These are phyloP conservation scores for Eubasilissa splendida DNA, from an alignment of 2,888 invertebrate genomes.

Conservation along the genomic window DNA sequence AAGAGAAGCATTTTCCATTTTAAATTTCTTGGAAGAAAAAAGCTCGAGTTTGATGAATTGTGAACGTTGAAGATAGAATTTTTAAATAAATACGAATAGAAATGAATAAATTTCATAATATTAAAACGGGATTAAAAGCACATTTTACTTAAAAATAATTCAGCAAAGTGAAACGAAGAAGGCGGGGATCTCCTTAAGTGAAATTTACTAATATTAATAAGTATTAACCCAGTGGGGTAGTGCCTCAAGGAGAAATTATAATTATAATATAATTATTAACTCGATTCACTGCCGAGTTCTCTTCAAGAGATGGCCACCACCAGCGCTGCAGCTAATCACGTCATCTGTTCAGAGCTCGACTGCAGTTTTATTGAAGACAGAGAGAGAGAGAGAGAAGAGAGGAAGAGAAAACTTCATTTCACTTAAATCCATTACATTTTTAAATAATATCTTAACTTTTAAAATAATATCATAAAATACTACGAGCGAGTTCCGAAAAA, in stretches of 20 bases:
- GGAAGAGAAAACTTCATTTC: too few species aligned
- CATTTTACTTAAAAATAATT: not conserved
- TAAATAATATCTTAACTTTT: too few species aligned
- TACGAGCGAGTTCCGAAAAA: too few species aligned
- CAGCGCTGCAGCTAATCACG: not conserved
- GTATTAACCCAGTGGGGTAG: not conserved
- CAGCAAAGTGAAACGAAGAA: not conserved
- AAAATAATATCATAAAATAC: too few species aligned
- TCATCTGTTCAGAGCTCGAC: not conserved
- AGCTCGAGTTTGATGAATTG: too few species aligned
- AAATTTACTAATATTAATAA: not conserved
- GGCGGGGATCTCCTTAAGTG: not conserved
- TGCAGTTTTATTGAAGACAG: not conserved
- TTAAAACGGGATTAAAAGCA: not conserved
- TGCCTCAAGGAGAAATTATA: not conserved
- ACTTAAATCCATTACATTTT: too few species aligned
- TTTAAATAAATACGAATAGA: too few species aligned
- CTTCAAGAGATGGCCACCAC: not conserved
- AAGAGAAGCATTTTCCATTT: too few species aligned
- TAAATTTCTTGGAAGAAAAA: too few species aligned
- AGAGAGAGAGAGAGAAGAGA: not conserved
- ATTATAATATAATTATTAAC: not conserved
- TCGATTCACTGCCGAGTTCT: conserved; percentile 1
- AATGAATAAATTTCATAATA: too few species aligned
- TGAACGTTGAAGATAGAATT: too few species aligned